Conservation (phyloP, 2,797 vertebrate species). For the Dipus sagitta region DNA sequence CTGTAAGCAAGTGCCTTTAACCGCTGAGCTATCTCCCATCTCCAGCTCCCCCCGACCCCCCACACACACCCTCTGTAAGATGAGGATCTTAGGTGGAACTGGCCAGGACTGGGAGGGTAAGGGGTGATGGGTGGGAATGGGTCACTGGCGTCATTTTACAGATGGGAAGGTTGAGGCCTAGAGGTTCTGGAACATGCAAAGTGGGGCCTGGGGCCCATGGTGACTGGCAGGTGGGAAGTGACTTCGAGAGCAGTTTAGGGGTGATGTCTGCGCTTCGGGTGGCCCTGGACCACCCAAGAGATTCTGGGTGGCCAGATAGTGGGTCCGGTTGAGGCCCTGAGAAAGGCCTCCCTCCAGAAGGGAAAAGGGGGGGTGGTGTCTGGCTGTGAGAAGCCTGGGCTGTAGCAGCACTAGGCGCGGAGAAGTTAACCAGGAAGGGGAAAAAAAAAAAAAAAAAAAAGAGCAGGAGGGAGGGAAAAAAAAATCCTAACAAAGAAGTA, state of each 20-base stretch:
- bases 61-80: neutral
- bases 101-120: neutral
- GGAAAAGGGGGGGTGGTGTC: neutral
- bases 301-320: neutral
- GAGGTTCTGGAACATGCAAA: neutral
- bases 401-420: neutral
- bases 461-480: constrained; percentile 74
- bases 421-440: constrained; percentile 77
- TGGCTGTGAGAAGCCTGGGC: constrained; percentile 36
- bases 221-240: constrained; percentile 33
- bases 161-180: constrained; percentile 59
- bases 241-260: neutral
- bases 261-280: neutral
- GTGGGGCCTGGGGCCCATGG: neutral
- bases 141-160: neutral
- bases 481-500: constrained; percentile 80
- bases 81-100: neutral
- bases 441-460: neutral
- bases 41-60: too few species aligned
- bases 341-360: neutral
- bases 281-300: neutral
- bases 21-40: too few species aligned
- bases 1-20: too few species aligned
- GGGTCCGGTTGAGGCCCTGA: neutral
- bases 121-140: constrained; percentile 7